These are phyloP conservation scores for Drosophila demipolita DNA, from an alignment of 2,888 invertebrate species.

Conservation along the genomic window DNA sequence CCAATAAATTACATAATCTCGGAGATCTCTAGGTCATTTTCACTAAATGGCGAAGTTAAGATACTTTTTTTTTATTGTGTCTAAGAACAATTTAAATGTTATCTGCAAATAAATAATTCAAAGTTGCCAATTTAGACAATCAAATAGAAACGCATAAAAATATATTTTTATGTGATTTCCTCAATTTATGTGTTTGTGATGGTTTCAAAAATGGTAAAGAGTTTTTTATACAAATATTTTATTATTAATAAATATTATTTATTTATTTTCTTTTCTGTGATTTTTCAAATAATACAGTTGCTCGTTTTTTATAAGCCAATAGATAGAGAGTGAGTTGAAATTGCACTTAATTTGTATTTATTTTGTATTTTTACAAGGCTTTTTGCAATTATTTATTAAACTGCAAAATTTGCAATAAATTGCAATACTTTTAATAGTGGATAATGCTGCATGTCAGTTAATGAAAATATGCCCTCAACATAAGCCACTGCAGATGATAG, in stretches of 20 bases:
- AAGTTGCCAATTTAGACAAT: background rate
- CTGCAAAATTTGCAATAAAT: background rate
- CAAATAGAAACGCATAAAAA: background rate
- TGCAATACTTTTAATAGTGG: background rate
- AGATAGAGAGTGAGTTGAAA: background rate
- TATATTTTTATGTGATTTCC: background rate
- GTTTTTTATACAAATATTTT: background rate
- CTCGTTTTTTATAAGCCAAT: no score
- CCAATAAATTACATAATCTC: background rate
- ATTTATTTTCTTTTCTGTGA: background rate
- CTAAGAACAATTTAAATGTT: background rate
- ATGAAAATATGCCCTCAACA: background rate
- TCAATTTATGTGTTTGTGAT: background rate
- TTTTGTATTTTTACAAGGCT: background rate
- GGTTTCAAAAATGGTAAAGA: background rate
- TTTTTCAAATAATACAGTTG: no score
- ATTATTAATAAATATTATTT: background rate
- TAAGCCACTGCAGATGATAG: background rate
- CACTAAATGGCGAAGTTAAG: background rate
- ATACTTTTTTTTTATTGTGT: background rate
- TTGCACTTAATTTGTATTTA: background rate
- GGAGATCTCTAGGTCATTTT: background rate
- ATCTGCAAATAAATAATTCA: background rate
- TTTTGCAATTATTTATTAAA: background rate
- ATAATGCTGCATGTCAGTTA: constrained; percentile 8